phyloP scores from a whole-genome alignment of 1,140 invertebrate genomes.

The Camponotus vicinus region DNA sequence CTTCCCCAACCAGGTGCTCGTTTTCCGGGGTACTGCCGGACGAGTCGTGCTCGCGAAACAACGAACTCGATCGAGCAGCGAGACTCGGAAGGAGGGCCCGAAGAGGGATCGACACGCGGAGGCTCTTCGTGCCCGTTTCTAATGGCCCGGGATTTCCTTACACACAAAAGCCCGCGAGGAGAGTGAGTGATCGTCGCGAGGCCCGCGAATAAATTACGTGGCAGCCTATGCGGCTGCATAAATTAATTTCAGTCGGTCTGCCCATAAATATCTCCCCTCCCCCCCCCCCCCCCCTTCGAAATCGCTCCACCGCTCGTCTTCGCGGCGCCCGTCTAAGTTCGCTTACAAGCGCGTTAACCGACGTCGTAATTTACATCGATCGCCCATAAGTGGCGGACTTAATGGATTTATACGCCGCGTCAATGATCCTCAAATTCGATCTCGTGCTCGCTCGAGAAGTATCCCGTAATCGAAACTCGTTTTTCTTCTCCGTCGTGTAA shows the following conservation, averaged over 20 bases:
- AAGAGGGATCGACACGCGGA: constrained; percentile 62
- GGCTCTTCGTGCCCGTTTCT: constrained; percentile 76
- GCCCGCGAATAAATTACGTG: constrained; percentile 85
- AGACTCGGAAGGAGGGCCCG: constrained; percentile 66
- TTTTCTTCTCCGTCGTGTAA: not conserved
- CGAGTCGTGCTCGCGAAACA: constrained; percentile 49
- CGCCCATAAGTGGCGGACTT: constrained; percentile 58
- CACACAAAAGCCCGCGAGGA: constrained; percentile 81
- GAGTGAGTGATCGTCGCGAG: constrained; percentile 83
- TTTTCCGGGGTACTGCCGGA: constrained; percentile 40
- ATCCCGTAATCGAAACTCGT: not conserved
- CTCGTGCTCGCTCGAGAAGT: not conserved
- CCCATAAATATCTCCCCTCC: constrained; percentile 82
- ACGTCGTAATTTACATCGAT: constrained; percentile 75
- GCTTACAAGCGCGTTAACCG: constrained; percentile 43
- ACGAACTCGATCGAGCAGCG: constrained; percentile 51
- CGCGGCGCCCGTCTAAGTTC: constrained; percentile 61
- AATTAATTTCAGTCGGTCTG: constrained; percentile 84
- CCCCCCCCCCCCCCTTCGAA: constrained; percentile 78
- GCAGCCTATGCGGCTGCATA: constrained; percentile 85
- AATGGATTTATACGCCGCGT: constrained; percentile 44
- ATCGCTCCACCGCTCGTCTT: constrained; percentile 76
- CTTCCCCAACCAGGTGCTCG: constrained; percentile 6
- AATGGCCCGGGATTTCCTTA: constrained; percentile 81
- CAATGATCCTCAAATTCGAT: constrained; percentile 17